These are phyloP conservation scores for Spea hammondii DNA, from an alignment of 2,797 vertebrate genomes.

Conservation along the genomic window DNA sequence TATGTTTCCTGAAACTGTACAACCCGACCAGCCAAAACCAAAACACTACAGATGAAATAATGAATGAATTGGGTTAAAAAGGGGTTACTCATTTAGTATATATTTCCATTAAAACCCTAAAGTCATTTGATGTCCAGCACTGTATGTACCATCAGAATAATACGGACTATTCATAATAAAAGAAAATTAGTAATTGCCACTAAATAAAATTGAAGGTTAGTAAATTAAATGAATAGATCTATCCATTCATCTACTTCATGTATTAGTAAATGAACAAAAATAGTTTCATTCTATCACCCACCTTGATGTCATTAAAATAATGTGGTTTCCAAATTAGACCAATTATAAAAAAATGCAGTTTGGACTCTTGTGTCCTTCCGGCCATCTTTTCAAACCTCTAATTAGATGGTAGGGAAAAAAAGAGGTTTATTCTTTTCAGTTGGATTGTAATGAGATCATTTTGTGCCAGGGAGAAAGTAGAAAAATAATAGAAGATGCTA, in stretches of 20 bases:
- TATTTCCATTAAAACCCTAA: not conserved
- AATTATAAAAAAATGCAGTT: constrained; percentile 40
- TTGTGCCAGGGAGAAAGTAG: constrained; percentile 17
- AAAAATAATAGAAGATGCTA: constrained; percentile 32
- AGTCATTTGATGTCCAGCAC: not conserved
- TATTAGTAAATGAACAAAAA: constrained; percentile 36
- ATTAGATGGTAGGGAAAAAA: constrained; percentile 34
- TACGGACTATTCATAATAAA: constrained; percentile 15
- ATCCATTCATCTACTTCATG: constrained; percentile 38
- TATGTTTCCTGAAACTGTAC: no score
- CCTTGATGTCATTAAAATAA: constrained; percentile 47
- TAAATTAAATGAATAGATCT: constrained; percentile 36
- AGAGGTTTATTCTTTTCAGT: constrained; percentile 26
- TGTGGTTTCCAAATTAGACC: constrained; percentile 37
- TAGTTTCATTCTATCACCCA: constrained; percentile 28
- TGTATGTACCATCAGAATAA: not conserved
- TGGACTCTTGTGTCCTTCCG: constrained; percentile 38
- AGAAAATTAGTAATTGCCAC: constrained; percentile 32
- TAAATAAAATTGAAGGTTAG: not conserved
- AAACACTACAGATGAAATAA: not conserved
- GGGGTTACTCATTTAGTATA: not conserved
- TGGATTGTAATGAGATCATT: constrained; percentile 40
- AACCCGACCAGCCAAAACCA: no score
- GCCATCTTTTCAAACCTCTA: constrained; percentile 43
- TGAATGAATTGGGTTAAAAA: not conserved